Evolutionary conservation across 2,888 invertebrate genomes (phyloP).

Genomic region (Noctua janthina): DNA sequence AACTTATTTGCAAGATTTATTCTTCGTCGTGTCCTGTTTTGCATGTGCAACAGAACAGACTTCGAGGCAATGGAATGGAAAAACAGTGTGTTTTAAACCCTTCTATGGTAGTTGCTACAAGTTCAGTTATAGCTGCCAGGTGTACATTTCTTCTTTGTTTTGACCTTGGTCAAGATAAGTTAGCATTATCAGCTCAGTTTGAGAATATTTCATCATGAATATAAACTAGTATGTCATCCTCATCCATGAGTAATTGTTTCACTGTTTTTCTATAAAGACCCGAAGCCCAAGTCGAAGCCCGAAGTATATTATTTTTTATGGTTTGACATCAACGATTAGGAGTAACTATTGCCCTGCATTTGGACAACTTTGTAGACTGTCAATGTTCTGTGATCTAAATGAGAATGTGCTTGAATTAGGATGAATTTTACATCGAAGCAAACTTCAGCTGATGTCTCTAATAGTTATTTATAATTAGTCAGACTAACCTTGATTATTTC

Average conservation of each 20-base stretch:
- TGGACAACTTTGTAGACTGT: not conserved
- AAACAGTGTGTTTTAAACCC: not conserved
- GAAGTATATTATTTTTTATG: not conserved
- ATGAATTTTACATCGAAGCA: not conserved
- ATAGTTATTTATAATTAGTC: conserved; percentile 36
- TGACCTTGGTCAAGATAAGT: not conserved
- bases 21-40: conserved; percentile 27
- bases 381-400: not conserved
- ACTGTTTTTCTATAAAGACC: not conserved
- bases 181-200: not conserved
- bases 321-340: not conserved
- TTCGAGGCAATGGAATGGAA: conserved; percentile 17
- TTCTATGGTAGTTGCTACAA: not conserved
- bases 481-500: conserved; percentile 34
- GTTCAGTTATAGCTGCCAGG: not conserved
- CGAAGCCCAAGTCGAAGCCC: too few species aligned
- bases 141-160: not conserved
- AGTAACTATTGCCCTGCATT: not conserved
- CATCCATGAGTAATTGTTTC: not conserved
- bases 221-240: not conserved
- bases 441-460: not conserved
- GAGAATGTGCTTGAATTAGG: not conserved
- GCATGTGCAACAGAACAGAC: conserved; percentile 45
- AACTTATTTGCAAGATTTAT: conserved; percentile 50
- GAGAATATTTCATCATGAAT: too few species aligned